Evolutionary conservation across 1,140 invertebrate species (phyloP).

Genomic region (Cydia splendana): DNA sequence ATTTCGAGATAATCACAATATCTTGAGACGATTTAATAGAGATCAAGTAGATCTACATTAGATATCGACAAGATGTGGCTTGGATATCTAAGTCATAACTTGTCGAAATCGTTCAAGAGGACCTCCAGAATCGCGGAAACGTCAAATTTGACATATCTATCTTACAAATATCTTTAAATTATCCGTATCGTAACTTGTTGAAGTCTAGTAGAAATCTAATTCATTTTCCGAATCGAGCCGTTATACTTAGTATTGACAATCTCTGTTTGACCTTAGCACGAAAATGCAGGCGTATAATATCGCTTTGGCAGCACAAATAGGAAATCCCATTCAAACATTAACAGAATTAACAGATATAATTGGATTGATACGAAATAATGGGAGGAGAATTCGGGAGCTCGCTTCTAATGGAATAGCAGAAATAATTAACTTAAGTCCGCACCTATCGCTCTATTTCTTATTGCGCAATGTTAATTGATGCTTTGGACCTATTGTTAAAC

Average conservation of each 20-base stretch:
- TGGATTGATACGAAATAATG: constrained; percentile 51
- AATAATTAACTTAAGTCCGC: constrained; percentile 41
- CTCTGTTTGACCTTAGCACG: not conserved
- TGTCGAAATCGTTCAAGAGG: too few species aligned
- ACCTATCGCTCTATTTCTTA: constrained; percentile 44
- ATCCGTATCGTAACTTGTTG: too few species aligned
- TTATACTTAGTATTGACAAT: not conserved
- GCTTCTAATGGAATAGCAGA: constrained; percentile 41
- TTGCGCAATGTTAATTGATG: constrained; percentile 43
- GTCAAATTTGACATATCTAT: too few species aligned
- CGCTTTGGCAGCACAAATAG: constrained; percentile 13
- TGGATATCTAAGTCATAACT: too few species aligned
- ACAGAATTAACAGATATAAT: constrained; percentile 41
- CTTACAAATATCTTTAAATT: too few species aligned
- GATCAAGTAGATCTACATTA: too few species aligned
- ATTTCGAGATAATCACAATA: too few species aligned
- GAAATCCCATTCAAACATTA: constrained; percentile 32
- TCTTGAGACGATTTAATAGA: too few species aligned
- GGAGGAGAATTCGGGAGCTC: constrained; percentile 37
- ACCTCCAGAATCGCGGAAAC: too few species aligned
- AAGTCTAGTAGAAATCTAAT: too few species aligned
- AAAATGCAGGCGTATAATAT: constrained; percentile 10
- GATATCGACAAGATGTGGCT: too few species aligned
- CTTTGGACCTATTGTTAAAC: constrained; percentile 35
- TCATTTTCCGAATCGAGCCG: too few species aligned